These are phyloP conservation scores for Polypedilum pembai DNA, from an alignment of 1,140 invertebrate genomes.

Conservation along the genomic window DNA sequence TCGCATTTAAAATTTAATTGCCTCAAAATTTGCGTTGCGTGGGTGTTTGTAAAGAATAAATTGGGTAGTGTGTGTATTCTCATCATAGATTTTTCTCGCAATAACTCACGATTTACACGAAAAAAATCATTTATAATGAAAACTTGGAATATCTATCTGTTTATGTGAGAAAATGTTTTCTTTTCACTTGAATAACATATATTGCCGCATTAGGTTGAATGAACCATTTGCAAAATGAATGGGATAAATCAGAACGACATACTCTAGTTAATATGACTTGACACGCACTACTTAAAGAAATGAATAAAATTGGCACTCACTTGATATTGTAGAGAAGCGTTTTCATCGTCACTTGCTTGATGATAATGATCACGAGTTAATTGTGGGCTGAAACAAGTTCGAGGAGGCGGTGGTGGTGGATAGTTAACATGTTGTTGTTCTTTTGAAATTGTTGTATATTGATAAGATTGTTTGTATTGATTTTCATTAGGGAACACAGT, in stretches of 20 bases:
- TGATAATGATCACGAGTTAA: background rate
- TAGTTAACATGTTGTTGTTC: slow-evolving; percentile 20
- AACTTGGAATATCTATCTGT: too few species aligned
- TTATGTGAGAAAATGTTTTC: too few species aligned
- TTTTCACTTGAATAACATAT: too few species aligned
- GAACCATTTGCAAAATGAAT: background rate
- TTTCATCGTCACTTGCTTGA: background rate
- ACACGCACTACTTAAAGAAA: background rate
- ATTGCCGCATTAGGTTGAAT: background rate
- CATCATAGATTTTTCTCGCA: too few species aligned
- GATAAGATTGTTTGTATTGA: background rate
- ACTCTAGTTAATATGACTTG: background rate
- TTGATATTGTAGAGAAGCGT: slow-evolving; percentile 19
- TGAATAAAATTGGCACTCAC: background rate
- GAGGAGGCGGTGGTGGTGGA: background rate
- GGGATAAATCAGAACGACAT: background rate
- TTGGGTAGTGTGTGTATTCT: too few species aligned
- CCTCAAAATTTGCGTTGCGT: too few species aligned
- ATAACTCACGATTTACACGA: too few species aligned
- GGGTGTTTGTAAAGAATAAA: too few species aligned
- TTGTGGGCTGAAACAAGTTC: slow-evolving; percentile 20
- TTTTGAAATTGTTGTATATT: background rate
- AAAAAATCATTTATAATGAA: too few species aligned
- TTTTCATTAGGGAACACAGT: slow-evolving; percentile 42
- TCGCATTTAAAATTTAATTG: too few species aligned